Percentiles rank a stretch among this genome's conserved stretches.
phyloP scores from a whole-genome alignment of 2,888 invertebrate species.

The Crocallis elinguaria region DNA sequence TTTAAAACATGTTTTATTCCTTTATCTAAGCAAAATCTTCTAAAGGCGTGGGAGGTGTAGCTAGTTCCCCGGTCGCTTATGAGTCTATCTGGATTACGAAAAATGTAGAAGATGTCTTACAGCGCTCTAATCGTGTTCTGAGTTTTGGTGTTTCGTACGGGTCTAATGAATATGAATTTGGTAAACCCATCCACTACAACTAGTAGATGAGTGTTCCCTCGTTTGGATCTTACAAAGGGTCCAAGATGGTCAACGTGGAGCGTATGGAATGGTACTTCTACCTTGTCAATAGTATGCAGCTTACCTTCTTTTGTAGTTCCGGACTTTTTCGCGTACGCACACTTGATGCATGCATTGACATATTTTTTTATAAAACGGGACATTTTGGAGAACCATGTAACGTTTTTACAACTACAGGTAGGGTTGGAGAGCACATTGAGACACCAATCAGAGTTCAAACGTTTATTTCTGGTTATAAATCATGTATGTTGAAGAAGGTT shows the following conservation, averaged over 20 bases:
- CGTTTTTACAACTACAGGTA: too few species aligned
- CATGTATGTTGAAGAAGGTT: too few species aligned
- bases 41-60: constrained; percentile 4
- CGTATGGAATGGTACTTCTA: constrained; percentile 5
- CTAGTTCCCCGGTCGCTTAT: constrained; percentile 9
- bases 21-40: neutral
- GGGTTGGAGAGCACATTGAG: too few species aligned
- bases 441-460: too few species aligned
- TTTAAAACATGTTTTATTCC: constrained; percentile 14
- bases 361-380: constrained; percentile 15
- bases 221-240: constrained; percentile 11
- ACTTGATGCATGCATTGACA: constrained; percentile 4
- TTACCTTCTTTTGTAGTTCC: neutral
- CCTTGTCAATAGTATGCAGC: constrained; percentile 8
- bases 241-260: constrained; percentile 1
- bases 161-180: constrained; percentile 3
- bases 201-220: neutral
- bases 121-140: neutral
- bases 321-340: constrained; percentile 6
- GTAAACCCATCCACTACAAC: constrained; percentile 6
- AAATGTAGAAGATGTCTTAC: constrained; percentile 4
- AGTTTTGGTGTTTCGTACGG: constrained; percentile 6
- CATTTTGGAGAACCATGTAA: constrained; percentile 13
- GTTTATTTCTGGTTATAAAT: too few species aligned
- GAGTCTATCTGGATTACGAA: neutral